Conservation (phyloP, 1,140 invertebrate genomes). For the Drosophila bocqueti region DNA sequence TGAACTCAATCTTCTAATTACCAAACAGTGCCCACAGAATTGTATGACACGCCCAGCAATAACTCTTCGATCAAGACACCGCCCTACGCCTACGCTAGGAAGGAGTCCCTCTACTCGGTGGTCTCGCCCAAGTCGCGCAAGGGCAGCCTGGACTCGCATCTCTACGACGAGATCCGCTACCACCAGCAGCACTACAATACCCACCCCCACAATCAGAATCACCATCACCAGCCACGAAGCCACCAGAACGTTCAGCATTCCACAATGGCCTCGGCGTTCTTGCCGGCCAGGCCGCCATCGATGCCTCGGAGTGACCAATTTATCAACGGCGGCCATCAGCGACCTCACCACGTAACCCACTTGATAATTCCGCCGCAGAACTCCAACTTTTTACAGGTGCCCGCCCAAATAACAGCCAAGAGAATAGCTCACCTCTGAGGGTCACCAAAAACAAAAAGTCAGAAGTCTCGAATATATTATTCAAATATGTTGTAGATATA, state of each 20-base stretch:
- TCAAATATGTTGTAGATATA: conserved; percentile 2
- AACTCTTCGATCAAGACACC: conserved; percentile 74
- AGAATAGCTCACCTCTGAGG: conserved; percentile 72
- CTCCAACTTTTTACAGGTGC: conserved; percentile 76
- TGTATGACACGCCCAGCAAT: conserved; percentile 81
- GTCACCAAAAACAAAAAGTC: not conserved
- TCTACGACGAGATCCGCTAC: conserved; percentile 83
- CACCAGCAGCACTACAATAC: conserved; percentile 66
- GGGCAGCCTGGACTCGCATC: conserved; percentile 76
- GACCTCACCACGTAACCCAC: conserved; percentile 60
- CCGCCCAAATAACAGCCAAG: conserved; percentile 58
- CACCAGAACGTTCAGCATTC: conserved; percentile 50
- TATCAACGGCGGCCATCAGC: conserved; percentile 12
- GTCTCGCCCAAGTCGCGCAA: conserved; percentile 79
- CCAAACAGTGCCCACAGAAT: conserved; percentile 64
- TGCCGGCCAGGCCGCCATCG: conserved; percentile 37
- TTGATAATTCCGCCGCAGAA: conserved; percentile 79
- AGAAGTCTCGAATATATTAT: conserved; percentile 3
- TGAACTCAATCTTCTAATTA: not conserved
- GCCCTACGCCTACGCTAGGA: conserved; percentile 77
- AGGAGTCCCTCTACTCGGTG: conserved; percentile 79
- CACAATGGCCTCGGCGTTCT: conserved; percentile 59
- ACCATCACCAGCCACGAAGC: conserved; percentile 41
- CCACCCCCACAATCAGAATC: conserved; percentile 23
- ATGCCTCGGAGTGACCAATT: conserved; percentile 27